These are phyloP conservation scores for Rhinogobius similis DNA, from an alignment of 2,113 vertebrate species.

Conservation along the genomic window DNA sequence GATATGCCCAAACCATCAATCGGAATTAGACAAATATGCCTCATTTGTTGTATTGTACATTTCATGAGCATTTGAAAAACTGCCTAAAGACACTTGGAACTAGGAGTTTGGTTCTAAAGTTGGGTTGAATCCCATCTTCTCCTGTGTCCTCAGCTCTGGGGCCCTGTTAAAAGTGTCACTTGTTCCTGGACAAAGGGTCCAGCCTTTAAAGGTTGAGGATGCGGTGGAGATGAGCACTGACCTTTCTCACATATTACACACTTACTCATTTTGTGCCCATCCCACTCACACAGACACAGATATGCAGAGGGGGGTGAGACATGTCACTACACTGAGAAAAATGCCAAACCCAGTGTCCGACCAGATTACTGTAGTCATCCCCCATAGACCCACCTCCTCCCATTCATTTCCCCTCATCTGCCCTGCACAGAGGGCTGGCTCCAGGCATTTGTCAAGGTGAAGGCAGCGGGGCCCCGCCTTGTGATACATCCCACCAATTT, in stretches of 20 bases:
- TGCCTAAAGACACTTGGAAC: not conserved
- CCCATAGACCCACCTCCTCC: constrained; percentile 58
- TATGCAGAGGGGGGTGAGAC: constrained; percentile 31
- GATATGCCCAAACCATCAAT: not conserved
- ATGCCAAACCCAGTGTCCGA: constrained; percentile 68
- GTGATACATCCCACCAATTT: constrained; percentile 59
- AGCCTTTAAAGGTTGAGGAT: constrained; percentile 79
- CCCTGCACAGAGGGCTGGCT: constrained; percentile 60
- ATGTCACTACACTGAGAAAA: constrained; percentile 43
- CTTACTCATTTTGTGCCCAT: constrained; percentile 9
- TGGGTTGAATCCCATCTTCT: constrained; percentile 24
- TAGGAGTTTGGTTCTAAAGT: not conserved
- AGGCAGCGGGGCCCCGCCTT: constrained; percentile 45
- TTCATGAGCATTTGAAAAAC: not conserved
- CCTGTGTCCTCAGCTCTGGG: constrained; percentile 24
- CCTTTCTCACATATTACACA: constrained; percentile 71
- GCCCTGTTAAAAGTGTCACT: constrained; percentile 62
- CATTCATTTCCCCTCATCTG: constrained; percentile 67
- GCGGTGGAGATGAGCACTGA: constrained; percentile 75
- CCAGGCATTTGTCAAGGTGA: constrained; percentile 73
- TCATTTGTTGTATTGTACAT: not conserved
- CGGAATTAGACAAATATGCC: too few relatives aligned
- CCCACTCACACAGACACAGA: constrained; percentile 23
- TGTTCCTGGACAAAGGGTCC: constrained; percentile 67
- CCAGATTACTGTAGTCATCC: constrained; percentile 77